phyloP scores from a whole-genome alignment of 2,113 vertebrate species.

The Brachypodius melanocephalos region DNA sequence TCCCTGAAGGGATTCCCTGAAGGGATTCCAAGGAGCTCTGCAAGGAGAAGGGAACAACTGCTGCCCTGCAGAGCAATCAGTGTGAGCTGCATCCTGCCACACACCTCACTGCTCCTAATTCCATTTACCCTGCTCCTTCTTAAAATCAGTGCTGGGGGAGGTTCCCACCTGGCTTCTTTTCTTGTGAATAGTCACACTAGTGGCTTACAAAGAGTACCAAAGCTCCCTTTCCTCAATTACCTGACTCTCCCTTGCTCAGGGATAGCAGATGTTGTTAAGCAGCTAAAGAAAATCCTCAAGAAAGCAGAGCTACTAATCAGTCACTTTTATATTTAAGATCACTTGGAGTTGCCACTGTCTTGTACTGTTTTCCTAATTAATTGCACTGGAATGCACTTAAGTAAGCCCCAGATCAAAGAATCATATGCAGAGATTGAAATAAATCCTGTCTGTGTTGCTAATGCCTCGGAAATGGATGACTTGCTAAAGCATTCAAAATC shows the following conservation, averaged over 20 bases:
- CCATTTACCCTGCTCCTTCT: neutral
- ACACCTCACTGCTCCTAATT: neutral
- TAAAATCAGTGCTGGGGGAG: neutral
- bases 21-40: neutral
- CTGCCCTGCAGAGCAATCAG: neutral
- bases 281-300: constrained; percentile 23
- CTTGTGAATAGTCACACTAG: neutral
- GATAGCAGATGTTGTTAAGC: neutral
- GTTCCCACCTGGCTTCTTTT: neutral
- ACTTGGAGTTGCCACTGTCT: constrained; percentile 16
- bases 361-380: constrained; percentile 51
- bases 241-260: neutral
- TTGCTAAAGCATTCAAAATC: constrained; percentile 42
- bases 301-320: constrained; percentile 44
- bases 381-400: constrained; percentile 61
- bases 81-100: neutral
- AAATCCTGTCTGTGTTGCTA: constrained; percentile 50
- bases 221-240: neutral
- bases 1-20: neutral
- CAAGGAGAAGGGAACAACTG: neutral
- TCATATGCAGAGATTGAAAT: constrained; percentile 50
- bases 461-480: constrained; percentile 36
- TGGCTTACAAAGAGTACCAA: neutral
- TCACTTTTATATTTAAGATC: constrained; percentile 33
- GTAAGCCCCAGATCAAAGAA: constrained; percentile 47